Percentiles rank a stretch among this genome's conserved stretches.
phyloP scores from a whole-genome alignment of 2,797 vertebrate species.

The Sparus aurata region DNA sequence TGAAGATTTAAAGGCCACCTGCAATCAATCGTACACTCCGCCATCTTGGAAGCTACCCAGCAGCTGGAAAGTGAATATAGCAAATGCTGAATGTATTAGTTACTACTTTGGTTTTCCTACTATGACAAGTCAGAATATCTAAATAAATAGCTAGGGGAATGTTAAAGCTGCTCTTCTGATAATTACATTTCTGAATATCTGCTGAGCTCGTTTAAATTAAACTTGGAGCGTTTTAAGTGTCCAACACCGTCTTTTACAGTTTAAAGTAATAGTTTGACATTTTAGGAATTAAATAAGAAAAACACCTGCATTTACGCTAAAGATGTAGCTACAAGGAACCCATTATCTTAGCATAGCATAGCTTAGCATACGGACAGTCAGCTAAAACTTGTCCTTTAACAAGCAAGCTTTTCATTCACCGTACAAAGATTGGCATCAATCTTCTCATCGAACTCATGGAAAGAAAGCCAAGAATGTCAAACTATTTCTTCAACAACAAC shows the following conservation, averaged over 20 bases:
- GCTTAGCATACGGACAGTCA: not conserved
- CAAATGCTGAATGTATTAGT: no score
- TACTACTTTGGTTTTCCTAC: not conserved
- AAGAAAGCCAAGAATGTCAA: not conserved
- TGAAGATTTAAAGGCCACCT: no score
- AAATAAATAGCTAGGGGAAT: not conserved
- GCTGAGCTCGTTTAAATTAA: not conserved
- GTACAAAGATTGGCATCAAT: no score
- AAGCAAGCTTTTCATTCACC: not conserved
- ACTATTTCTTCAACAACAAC: not conserved
- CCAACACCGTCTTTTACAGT: not conserved
- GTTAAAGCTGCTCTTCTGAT: conserved; percentile 2
- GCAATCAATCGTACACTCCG: not conserved
- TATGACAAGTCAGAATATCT: conserved; percentile 8
- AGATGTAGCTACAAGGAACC: not conserved
- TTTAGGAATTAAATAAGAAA: not conserved
- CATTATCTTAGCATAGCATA: not conserved
- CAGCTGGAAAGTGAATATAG: not conserved
- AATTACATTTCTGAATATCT: not conserved
- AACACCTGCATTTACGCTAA: not conserved
- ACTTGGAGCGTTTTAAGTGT: not conserved
- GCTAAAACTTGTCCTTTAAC: not conserved
- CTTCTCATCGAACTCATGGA: no score
- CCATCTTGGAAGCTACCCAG: not conserved
- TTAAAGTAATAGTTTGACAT: conserved; percentile 9